phyloP scores from a whole-genome alignment of 2,888 invertebrate species.

The Hofmannophila pseudospretella region DNA sequence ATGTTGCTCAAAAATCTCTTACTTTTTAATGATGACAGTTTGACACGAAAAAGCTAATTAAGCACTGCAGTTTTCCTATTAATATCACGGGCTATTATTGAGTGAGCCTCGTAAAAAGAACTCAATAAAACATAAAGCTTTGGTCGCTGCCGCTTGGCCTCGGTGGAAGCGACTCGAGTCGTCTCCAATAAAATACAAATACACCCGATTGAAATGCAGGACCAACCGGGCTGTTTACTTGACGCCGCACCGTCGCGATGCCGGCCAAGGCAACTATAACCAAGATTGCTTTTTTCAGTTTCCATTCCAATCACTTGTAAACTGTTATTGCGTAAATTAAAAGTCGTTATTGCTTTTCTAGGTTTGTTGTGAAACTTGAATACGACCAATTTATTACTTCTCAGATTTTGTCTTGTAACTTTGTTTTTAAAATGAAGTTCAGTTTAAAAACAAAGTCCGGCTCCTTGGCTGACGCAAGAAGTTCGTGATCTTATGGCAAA shows the following conservation, averaged over 20 bases:
- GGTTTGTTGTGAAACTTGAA: too few relatives aligned
- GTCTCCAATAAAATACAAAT: conserved; percentile 71
- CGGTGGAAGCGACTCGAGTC: conserved; percentile 22
- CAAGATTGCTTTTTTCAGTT: conserved; percentile 69
- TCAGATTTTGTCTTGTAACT: too few relatives aligned
- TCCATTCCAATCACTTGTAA: conserved; percentile 61
- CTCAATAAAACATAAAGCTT: conserved; percentile 63
- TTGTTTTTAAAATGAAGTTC: too few relatives aligned
- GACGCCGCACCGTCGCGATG: conserved; percentile 35
- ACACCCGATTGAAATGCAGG: conserved; percentile 72
- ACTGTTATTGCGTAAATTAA: conserved; percentile 56
- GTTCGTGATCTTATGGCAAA: too few relatives aligned
- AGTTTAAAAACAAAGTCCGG: too few relatives aligned
- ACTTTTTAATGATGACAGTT: too few relatives aligned
- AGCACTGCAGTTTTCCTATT: conserved; percentile 29
- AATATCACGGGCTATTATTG: conserved; percentile 45
- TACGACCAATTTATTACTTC: too few relatives aligned
- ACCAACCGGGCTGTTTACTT: conserved; percentile 63
- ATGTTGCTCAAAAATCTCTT: too few relatives aligned
- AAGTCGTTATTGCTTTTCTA: conserved; percentile 22
- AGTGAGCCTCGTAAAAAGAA: conserved; percentile 52
- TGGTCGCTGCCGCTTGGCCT: conserved; percentile 39
- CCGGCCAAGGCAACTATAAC: conserved; percentile 55
- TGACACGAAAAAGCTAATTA: conserved; percentile 30
- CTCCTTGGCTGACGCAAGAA: too few relatives aligned